Percentiles rank a stretch among this genome's conserved stretches.
Evolutionary conservation across 2,113 vertebrate genomes (phyloP).

Genomic region (Hydrochoerus hydrochaeris): DNA sequence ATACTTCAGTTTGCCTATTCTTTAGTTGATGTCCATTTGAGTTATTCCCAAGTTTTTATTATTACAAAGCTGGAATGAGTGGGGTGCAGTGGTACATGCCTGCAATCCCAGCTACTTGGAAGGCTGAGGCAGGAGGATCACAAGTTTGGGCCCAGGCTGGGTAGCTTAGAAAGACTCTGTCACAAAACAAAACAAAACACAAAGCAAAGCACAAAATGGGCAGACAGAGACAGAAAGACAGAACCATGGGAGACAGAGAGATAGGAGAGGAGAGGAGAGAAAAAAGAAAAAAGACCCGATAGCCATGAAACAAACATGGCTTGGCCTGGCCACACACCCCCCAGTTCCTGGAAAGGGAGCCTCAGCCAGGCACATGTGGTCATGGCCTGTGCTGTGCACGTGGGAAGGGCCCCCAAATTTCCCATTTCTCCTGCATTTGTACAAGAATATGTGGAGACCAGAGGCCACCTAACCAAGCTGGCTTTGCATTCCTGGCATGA

Average conservation of each 20-base stretch:
- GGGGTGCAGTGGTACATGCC: not conserved
- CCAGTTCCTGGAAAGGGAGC: not conserved
- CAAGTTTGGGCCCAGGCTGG: not conserved
- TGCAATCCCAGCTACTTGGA: not conserved
- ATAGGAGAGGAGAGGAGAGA: not conserved
- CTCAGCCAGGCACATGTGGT: not conserved
- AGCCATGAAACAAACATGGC: not conserved
- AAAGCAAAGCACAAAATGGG: not conserved
- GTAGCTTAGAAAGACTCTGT: not conserved
- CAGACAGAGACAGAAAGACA: too few species aligned
- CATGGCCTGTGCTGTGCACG: too few species aligned
- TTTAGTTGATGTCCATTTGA: not conserved
- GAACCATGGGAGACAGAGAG: not conserved
- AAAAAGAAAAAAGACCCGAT: not conserved
- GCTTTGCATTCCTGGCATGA: not conserved
- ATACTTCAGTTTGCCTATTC: not conserved
- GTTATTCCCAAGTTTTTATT: conserved; percentile 38
- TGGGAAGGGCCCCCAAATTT: not conserved
- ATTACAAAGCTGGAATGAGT: not conserved
- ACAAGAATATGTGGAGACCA: not conserved
- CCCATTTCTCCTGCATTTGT: not conserved
- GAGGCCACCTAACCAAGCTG: not conserved
- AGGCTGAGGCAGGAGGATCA: not conserved
- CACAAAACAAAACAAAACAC: not conserved
- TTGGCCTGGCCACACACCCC: not conserved